Evolutionary conservation across 2,888 invertebrate species (phyloP).

Genomic region (Diachrysia chrysitis): DNA sequence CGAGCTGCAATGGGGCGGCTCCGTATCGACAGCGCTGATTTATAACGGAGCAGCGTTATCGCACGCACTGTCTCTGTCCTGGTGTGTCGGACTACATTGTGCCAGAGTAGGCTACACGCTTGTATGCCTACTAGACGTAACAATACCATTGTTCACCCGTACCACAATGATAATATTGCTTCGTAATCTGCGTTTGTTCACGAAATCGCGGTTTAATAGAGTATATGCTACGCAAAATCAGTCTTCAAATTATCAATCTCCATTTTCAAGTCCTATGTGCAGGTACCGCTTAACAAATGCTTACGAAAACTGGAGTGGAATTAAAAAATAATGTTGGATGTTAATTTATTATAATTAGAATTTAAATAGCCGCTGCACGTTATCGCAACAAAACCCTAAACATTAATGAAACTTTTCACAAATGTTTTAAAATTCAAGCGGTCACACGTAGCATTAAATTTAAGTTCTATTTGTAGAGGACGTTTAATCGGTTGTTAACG

Average conservation of each 20-base stretch:
- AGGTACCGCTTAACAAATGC: not conserved
- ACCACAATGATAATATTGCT: not conserved
- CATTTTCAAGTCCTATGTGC: not conserved
- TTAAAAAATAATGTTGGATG: conserved; percentile 9
- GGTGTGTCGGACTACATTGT: conserved; percentile 15
- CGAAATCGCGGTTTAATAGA: not conserved
- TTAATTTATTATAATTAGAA: conserved; percentile 43
- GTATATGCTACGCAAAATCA: not conserved
- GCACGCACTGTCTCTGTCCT: conserved; percentile 64
- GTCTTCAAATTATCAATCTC: not conserved
- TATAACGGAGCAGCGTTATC: conserved; percentile 82
- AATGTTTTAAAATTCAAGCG: conserved; percentile 72
- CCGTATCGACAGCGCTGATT: conserved; percentile 88
- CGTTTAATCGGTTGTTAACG: conserved; percentile 85
- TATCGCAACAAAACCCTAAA: conserved; percentile 56
- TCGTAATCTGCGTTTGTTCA: not conserved
- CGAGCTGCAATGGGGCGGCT: conserved; percentile 85
- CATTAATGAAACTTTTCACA: conserved; percentile 57
- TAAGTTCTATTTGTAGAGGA: conserved; percentile 85
- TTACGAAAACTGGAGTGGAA: not conserved
- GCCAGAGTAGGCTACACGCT: not conserved
- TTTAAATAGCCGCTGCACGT: conserved; percentile 53
- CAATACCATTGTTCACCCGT: too few relatives aligned
- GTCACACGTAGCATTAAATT: conserved; percentile 77
- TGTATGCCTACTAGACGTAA: not conserved